Evolutionary conservation across 2,797 vertebrate genomes (phyloP).

Genomic region (Liasis olivaceus): DNA sequence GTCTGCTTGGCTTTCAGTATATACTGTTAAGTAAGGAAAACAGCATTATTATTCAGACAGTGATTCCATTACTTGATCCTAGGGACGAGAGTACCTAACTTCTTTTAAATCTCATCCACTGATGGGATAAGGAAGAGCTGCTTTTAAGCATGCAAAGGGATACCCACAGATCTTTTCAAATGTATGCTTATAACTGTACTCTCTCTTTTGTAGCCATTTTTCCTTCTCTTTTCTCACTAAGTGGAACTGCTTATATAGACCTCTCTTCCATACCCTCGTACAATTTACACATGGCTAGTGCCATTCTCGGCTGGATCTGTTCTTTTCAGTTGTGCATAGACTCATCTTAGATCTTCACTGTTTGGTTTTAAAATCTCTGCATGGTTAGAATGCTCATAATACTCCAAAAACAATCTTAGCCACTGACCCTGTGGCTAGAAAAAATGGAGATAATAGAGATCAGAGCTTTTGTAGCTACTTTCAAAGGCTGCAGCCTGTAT

Average conservation of each 20-base stretch:
- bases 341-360: not conserved
- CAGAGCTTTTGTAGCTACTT: not conserved
- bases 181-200: not conserved
- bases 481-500: not conserved
- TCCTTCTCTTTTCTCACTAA: not conserved
- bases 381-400: not conserved
- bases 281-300: not conserved
- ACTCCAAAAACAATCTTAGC: not conserved
- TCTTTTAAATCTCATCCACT: not conserved
- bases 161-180: not conserved
- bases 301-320: not conserved
- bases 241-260: not conserved
- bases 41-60: not conserved
- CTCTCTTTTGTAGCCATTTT: not conserved
- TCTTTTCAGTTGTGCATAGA: not conserved
- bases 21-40: not conserved
- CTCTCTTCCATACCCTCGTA: not conserved
- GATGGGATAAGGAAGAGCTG: not conserved
- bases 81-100: not conserved
- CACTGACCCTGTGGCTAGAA: not conserved
- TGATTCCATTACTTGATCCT: not conserved
- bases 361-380: not conserved
- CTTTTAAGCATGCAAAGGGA: not conserved
- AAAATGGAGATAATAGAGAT: not conserved
- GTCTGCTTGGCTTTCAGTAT: not conserved